Base-by-base conservation (phyloP, 2,888 invertebrate species). In the Meta bourneti region DNA sequence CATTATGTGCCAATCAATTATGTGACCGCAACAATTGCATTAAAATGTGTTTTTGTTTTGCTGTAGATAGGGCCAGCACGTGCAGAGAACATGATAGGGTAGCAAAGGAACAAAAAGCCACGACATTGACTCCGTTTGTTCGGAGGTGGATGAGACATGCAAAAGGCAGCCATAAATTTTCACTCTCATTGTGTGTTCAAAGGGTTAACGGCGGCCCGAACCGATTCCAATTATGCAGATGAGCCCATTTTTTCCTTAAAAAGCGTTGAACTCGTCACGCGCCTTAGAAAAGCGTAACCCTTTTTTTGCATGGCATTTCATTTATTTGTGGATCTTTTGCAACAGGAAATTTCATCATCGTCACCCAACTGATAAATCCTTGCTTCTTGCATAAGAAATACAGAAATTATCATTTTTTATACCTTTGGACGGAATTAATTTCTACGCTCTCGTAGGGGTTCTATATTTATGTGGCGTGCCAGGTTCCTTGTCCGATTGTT, bases 171-270 rank as follows among this genome's bases (percentile, higher is more conserved):
- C 83, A 74, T 84, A 84, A 84, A 84, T 84, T 74, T 74, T 74
- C 34, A 69, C 20, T 11, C 8, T 16, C 61, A 84, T 84, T 84
- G 83, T 84, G 83, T 84, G 51, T 74, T 16, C 83, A 84, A 84
- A 84, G 83, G 83, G 83, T 84, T 84, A 79, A 54, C 79, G 13
- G 19, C 79, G 11, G 7, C 52, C 54, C 19, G 83, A 20, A 71
- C 71, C 49, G 49, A 84, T 84, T 84, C 74, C 51, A 84, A 84
- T 84, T 84, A 84, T 84, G 83, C 83, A 84, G 74, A 84, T 84
- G 83, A 84, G 83, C 52, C 72, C 34, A 52, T 84, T 84, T 61
- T 61, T 61, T 61, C 61, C 61, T 61, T 61, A 61, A 61, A 19
- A 84, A 84, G 16, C 74, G 83, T 84, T 84, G 83, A 84, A 84